phyloP scores from a whole-genome alignment of 2,797 vertebrate species.

The Tolypeutes matacus region DNA sequence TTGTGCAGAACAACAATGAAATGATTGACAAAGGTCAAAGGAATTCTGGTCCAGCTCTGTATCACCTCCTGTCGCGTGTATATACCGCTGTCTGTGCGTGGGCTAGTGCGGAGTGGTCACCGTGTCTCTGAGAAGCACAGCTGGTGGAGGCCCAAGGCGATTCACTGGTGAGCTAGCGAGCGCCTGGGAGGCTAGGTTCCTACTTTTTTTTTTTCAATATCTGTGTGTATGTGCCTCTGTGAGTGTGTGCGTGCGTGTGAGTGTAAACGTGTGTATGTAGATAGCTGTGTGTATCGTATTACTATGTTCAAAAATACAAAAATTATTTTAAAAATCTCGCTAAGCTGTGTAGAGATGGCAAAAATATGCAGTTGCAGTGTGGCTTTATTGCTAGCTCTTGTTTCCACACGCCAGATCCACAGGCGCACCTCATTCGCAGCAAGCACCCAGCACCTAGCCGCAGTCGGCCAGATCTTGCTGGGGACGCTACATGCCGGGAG shows the following conservation, averaged over 20 bases:
- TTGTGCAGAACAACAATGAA: slow-evolving; percentile 13
- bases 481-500: neutral
- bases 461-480: neutral
- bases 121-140: slow-evolving; percentile 63
- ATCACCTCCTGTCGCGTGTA: slow-evolving; percentile 39
- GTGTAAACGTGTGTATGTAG: slow-evolving; percentile 66
- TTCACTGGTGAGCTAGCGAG: slow-evolving; percentile 47
- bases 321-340: slow-evolving; percentile 43
- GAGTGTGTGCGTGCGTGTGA: neutral
- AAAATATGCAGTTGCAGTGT: slow-evolving; percentile 71
- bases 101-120: neutral
- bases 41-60: slow-evolving; percentile 2
- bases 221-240: slow-evolving; percentile 21
- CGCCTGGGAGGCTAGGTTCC: neutral
- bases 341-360: slow-evolving; percentile 73
- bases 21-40: slow-evolving; percentile 64
- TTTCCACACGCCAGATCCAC: slow-evolving; percentile 55
- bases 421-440: slow-evolving; percentile 62
- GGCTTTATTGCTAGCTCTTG: slow-evolving; percentile 76
- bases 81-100: slow-evolving; percentile 52
- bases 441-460: neutral
- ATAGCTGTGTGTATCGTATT: slow-evolving; percentile 74
- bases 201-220: neutral
- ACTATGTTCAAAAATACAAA: slow-evolving; percentile 66
- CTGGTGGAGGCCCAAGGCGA: neutral